Evolutionary conservation across 2,888 invertebrate genomes (phyloP).

Genomic region (Lagria hirta): DNA sequence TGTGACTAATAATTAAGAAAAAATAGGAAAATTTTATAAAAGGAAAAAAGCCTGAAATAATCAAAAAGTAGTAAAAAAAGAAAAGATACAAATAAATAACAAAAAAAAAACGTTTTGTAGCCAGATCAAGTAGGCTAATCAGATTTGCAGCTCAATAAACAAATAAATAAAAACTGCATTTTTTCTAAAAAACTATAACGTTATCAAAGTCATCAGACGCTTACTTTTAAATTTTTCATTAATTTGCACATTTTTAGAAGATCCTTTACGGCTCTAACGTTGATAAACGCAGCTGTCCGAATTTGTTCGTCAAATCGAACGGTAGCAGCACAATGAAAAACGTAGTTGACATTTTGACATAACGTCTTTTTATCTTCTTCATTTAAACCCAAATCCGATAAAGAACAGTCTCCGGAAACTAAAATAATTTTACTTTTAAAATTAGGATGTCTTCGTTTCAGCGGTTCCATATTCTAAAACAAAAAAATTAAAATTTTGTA

Average conservation of each 20-base stretch:
- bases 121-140: too few relatives aligned
- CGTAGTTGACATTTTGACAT: conserved; percentile 61
- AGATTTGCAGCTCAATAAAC: too few relatives aligned
- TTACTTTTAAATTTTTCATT: conserved; percentile 66
- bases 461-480: conserved; percentile 38
- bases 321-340: conserved; percentile 77
- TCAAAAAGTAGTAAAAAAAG: too few relatives aligned
- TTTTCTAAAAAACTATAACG: too few relatives aligned
- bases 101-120: too few relatives aligned
- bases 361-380: conserved; percentile 51
- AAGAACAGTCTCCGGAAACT: conserved; percentile 59
- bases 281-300: conserved; percentile 67
- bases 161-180: too few relatives aligned
- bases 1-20: too few relatives aligned
- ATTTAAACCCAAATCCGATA: conserved; percentile 58
- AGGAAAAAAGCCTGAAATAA: too few relatives aligned
- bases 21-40: too few relatives aligned
- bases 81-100: too few relatives aligned
- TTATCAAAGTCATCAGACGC: too few relatives aligned
- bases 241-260: conserved; percentile 65
- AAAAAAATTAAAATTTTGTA: conserved; percentile 1
- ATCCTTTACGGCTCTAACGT: conserved; percentile 66
- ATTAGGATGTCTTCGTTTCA: conserved; percentile 57
- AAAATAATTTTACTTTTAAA: conserved; percentile 60
- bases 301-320: conserved; percentile 74